Evolutionary conservation across 2,113 vertebrate species (phyloP).

Genomic region (Eulemur macaco): DNA sequence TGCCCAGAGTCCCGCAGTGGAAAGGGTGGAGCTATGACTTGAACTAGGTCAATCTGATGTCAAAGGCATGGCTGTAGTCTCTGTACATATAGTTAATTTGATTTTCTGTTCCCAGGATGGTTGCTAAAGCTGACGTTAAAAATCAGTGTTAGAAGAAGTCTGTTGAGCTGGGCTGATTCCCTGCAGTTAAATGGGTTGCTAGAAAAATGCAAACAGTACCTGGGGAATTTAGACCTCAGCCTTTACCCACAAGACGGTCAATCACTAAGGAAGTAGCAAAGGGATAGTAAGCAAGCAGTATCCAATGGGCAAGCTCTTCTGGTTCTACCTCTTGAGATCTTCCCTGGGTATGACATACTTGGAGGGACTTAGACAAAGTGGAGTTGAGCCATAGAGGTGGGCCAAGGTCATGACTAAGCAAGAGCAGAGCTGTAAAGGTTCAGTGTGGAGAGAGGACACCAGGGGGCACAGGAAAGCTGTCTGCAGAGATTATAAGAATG

Average conservation of each 20-base stretch:
- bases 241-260: neutral
- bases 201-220: neutral
- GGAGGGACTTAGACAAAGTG: neutral
- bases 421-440: neutral
- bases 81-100: neutral
- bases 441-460: neutral
- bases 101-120: neutral
- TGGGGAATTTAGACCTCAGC: neutral
- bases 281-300: neutral
- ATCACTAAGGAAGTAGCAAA: neutral
- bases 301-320: neutral
- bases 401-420: neutral
- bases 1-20: neutral
- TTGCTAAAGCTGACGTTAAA: neutral
- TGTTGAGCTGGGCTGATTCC: neutral
- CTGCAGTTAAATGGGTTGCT: neutral
- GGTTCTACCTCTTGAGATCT: neutral
- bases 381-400: neutral
- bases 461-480: neutral
- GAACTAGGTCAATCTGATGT: neutral
- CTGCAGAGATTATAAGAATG: fast-evolving
- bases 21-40: neutral
- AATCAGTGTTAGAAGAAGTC: neutral
- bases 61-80: neutral
- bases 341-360: fast-evolving